phyloP scores from a whole-genome alignment of 2,888 invertebrate genomes.

The Caenorhabditis virilis region DNA sequence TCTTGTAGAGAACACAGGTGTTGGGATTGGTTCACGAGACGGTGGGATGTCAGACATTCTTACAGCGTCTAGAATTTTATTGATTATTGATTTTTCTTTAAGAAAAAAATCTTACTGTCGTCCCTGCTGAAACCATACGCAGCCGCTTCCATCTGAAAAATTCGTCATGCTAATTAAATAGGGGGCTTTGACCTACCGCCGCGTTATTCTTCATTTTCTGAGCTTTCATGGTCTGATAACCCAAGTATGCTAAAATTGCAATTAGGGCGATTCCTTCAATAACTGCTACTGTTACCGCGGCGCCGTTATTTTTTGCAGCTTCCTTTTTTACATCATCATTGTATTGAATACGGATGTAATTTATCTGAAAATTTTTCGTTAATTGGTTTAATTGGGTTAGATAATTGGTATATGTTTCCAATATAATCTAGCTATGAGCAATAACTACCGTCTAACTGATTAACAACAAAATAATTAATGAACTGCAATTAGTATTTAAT shows the following conservation, averaged over 20 bases:
- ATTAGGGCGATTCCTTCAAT: constrained; percentile 29
- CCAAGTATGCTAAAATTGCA: constrained; percentile 24
- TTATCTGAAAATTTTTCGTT: neutral
- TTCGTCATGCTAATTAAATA: no score
- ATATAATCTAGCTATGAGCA: no score
- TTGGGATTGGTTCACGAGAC: constrained; percentile 13
- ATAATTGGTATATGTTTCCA: no score
- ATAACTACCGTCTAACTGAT: no score
- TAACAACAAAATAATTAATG: no score
- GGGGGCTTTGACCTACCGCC: no score
- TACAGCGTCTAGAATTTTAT: constrained; percentile 11
- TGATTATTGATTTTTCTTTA: neutral
- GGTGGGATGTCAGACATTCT: constrained; percentile 34
- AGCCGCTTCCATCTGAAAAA: constrained; percentile 1
- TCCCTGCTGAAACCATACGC: neutral
- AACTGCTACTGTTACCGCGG: constrained; percentile 30
- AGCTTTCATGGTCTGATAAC: constrained; percentile 21
- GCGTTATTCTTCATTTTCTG: constrained; percentile 1
- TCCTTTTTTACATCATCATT: constrained; percentile 5
- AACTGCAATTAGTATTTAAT: no score
- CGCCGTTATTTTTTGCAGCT: constrained; percentile 10
- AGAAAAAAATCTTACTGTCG: constrained; percentile 1
- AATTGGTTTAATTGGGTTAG: no score
- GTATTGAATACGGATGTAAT: constrained; percentile 10
- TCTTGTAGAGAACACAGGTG: no score